Base-by-base conservation (phyloP, 2,888 invertebrate genomes). In the Lapara coniferarum region DNA sequence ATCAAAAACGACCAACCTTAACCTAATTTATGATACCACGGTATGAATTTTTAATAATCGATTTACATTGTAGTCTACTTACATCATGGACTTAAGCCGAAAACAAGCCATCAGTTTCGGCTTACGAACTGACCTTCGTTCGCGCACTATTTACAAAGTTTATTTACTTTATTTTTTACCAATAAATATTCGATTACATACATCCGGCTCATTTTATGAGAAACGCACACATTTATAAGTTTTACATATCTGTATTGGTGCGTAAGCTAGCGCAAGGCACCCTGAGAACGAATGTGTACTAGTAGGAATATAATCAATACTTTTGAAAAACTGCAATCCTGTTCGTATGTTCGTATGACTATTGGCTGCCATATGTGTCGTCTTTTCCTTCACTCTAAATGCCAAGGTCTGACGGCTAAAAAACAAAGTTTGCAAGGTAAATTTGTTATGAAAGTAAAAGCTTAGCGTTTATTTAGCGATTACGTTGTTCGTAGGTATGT, bases 331-430 rank as follows among this genome's bases (percentile, higher is more conserved):
- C 70, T 77, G 72, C 78, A 81, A 80, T 80, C 81, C 78, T 80
- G 78, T 81, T 81, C 72, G 71, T 76, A 71, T 80, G 78, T 81
- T 81, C 72, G 71, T 76, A 71, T 75, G 74, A 75, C 72, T 73
- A 74, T 75, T 70, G 74, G 77, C 77, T 75, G 73, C 73, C 75
- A 80, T 82, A 82, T 76, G 83, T 85, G 81, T 85, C 84, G 83
- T 88, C 82, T 86, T 83, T 86, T 88, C 81, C 82, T 83, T 85
- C 80, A 76, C 73, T 81, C 77, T 77, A 89, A 90, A 91, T 89
- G 90, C 84, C 90, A 91, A 90, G 89, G 90, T 74, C 76, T 71
- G 46, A 71, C 71, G 73, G 71, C 73, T 80, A 78, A 81, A 85
- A 83, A 83, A 81, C 76, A 77, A 72, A 72, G 68, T 77, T 72